Base-by-base conservation (phyloP, 1,140 invertebrate species). In the Paramacrobiotus metropolitanus region DNA sequence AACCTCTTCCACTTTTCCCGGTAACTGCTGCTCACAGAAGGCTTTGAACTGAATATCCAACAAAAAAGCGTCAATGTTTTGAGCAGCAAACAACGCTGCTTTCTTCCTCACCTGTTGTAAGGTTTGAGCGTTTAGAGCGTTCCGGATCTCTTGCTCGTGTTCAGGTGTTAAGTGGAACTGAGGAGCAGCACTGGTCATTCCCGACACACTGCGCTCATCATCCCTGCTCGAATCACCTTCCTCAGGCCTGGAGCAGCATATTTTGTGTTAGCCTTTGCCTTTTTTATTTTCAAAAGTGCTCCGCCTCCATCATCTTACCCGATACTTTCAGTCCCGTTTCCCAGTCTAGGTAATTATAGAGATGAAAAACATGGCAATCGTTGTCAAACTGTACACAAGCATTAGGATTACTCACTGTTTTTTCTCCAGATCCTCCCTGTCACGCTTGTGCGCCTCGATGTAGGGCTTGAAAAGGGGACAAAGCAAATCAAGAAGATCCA, bases 1-100 rank as follows among this genome's bases (percentile, higher is more conserved):
- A 68, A 82, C 81, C 75, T 81, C 86, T 67, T 93, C 87, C 4
- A 83, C 83, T 74, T 86, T 85, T 18, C 85, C 86, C 9, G 93
- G 92, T 73, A 83, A 93, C 69, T 96, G 93, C 69, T 96, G 89
- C 66, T 93, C 85, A 0, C 92, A 89, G 73, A 97, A 97, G 59
- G 83, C 79, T 70, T 83, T 82, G 71, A 97, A 98, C 72, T 74
- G 72, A 30, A 67, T n/a, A n/a, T n/a, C n/a, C n/a, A n/a, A 61
- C 18, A 67, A 55, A 24, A 55, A 55, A 55, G 24, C 15, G 9
- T 55, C 24, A 9, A 28, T 20, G 28, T 55, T 24, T 20, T 15
- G 4, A 15, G 15, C 24, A 55, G 48, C 15, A 20, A 15, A 55
- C 15, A 40, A n/a, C 9, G 9, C 34, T 40, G 9, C 34, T 9